phyloP scores from a whole-genome alignment of 1,140 invertebrate species.

The Drosophila novamexicana region DNA sequence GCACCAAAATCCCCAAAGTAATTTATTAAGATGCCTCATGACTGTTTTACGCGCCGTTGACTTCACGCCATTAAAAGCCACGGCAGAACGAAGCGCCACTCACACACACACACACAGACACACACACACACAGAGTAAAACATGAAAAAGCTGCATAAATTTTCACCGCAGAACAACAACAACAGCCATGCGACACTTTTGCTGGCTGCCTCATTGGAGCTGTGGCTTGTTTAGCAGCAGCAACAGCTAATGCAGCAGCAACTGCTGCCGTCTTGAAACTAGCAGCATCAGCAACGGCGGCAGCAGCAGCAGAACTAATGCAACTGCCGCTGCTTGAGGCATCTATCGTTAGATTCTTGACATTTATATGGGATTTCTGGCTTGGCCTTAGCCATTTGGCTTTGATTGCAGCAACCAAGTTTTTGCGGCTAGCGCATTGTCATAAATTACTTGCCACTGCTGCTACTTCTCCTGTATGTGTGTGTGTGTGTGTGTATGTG shows the following conservation, averaged over 20 bases:
- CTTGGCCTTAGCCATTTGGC: constrained; percentile 70
- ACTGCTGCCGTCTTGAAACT: constrained; percentile 36
- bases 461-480: constrained; percentile 5
- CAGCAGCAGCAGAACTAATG: constrained; percentile 46
- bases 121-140: constrained; percentile 14
- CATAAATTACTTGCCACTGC: constrained; percentile 76
- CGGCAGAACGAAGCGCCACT: constrained; percentile 54
- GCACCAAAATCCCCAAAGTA: constrained; percentile 83
- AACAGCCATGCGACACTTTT: constrained; percentile 31
- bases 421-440: constrained; percentile 76
- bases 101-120: constrained; percentile 18
- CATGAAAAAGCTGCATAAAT: constrained; percentile 68
- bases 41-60: constrained; percentile 80
- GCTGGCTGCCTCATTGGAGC: constrained; percentile 59
- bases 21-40: constrained; percentile 84
- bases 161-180: constrained; percentile 26
- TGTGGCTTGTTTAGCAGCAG: constrained; percentile 39
- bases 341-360: constrained; percentile 75
- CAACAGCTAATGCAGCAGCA: constrained; percentile 15
- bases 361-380: constrained; percentile 78
- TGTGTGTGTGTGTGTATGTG: background rate
- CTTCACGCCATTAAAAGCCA: constrained; percentile 79
- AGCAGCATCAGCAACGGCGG: constrained; percentile 9
- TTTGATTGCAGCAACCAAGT: constrained; percentile 76
- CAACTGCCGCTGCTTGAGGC: constrained; percentile 59